Percentiles rank a stretch among this genome's conserved stretches.
phyloP scores from a whole-genome alignment of 2,113 vertebrate species.

The Saguinus imperator region DNA sequence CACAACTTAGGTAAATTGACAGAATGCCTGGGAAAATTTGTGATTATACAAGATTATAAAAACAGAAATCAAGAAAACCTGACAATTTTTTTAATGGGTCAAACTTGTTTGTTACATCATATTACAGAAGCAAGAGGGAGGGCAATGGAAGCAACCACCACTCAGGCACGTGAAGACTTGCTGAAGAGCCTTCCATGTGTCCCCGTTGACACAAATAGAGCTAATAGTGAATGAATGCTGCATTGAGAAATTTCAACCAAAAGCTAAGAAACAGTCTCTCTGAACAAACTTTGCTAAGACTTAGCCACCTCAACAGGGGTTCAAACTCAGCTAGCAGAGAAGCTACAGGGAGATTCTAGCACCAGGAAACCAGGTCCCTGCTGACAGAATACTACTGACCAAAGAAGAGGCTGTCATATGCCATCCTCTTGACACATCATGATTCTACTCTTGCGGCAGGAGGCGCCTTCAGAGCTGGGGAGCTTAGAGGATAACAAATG shows the following conservation, averaged over 20 bases:
- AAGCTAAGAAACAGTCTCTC: neutral
- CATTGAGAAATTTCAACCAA: neutral
- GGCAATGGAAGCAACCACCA: neutral
- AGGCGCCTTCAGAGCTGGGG: no score
- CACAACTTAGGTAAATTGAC: neutral
- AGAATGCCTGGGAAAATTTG: neutral
- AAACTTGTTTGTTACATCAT: neutral
- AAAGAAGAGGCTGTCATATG: neutral
- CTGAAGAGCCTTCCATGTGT: neutral
- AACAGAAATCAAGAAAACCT: neutral
- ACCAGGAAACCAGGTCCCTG: neutral
- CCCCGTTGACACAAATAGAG: neutral
- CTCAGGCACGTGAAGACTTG: neutral
- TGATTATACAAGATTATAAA: neutral
- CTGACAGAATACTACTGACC: no score
- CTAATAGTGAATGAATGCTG: neutral
- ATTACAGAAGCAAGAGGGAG: neutral
- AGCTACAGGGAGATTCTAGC: neutral
- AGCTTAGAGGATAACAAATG: neutral
- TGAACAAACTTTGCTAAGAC: neutral
- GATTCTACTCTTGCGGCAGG: neutral
- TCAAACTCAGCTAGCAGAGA: neutral
- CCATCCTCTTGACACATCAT: neutral
- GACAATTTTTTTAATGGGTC: neutral
- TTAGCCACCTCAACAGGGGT: neutral